phyloP scores from a whole-genome alignment of 2,113 vertebrate species.

The Prietella phreatophila region DNA sequence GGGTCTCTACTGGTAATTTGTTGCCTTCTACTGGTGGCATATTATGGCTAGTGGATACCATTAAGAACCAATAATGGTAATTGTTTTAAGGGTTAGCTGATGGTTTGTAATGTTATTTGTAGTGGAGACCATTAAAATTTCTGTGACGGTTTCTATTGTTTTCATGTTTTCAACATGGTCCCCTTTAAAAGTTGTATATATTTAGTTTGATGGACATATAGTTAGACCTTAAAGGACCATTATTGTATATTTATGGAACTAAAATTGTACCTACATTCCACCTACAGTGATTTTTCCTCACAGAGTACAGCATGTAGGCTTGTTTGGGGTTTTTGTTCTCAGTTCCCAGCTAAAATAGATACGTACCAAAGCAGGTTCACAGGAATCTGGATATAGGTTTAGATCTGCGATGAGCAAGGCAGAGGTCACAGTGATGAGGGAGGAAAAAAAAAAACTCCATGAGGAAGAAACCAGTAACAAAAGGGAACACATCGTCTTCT shows the following conservation, averaged over 20 bases:
- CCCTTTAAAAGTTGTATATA: background rate
- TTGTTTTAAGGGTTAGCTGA: too few species aligned
- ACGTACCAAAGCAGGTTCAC: background rate
- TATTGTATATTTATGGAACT: background rate
- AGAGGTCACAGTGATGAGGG: background rate
- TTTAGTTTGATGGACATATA: background rate
- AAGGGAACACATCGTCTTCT: constrained; percentile 1
- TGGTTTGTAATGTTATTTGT: too few species aligned
- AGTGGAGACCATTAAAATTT: too few species aligned
- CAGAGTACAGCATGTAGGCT: background rate
- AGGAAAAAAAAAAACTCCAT: background rate
- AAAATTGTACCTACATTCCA: background rate
- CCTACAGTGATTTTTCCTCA: background rate
- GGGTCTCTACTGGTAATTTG: too few species aligned
- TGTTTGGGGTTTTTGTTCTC: background rate
- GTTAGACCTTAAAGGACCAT: background rate
- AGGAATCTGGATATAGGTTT: background rate
- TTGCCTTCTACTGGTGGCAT: too few species aligned
- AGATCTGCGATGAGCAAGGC: background rate
- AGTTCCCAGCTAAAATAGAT: background rate
- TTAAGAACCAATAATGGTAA: too few species aligned
- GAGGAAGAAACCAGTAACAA: background rate
- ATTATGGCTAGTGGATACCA: too few species aligned
- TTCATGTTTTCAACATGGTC: too few species aligned
- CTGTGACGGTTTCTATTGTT: too few species aligned